Conservation (phyloP, 2,888 invertebrate species). For the Brenthis daphne region DNA sequence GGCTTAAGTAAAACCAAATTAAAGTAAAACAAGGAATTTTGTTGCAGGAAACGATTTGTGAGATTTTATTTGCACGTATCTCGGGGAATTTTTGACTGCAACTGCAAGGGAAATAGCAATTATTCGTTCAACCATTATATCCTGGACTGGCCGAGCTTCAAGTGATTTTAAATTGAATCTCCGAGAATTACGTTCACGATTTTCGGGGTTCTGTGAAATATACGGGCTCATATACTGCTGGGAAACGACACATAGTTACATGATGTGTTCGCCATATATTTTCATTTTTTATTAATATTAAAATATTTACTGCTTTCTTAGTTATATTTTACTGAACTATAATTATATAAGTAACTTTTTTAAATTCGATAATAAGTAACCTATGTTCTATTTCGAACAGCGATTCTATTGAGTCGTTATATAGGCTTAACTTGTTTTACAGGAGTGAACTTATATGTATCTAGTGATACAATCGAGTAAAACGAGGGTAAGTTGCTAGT, state of each 20-base stretch:
- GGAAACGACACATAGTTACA: neutral
- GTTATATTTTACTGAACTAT: too few relatives aligned
- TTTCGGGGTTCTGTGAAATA: conserved; percentile 50
- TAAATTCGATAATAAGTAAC: too few relatives aligned
- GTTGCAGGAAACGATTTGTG: conserved; percentile 25
- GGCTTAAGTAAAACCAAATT: conserved; percentile 16
- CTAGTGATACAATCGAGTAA: too few relatives aligned
- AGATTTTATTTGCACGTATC: conserved; percentile 34
- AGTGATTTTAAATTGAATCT: conserved; percentile 71
- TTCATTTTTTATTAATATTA: too few relatives aligned
- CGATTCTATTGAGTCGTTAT: too few relatives aligned
- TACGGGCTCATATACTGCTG: neutral
- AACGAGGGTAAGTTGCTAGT: too few relatives aligned
- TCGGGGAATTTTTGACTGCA: conserved; percentile 61
- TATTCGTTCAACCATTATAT: conserved; percentile 59
- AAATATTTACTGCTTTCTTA: too few relatives aligned
- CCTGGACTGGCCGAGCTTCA: conserved; percentile 53
- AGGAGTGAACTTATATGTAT: too few relatives aligned
- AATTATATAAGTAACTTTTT: too few relatives aligned
- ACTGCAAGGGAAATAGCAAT: conserved; percentile 62
- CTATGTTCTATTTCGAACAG: too few relatives aligned
- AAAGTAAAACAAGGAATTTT: conserved; percentile 26
- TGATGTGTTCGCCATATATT: too few relatives aligned
- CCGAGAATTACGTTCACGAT: conserved; percentile 62
- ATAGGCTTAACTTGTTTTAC: too few relatives aligned